Evolutionary conservation across 1,140 invertebrate species (phyloP).

Genomic region (Drosophila santomea): DNA sequence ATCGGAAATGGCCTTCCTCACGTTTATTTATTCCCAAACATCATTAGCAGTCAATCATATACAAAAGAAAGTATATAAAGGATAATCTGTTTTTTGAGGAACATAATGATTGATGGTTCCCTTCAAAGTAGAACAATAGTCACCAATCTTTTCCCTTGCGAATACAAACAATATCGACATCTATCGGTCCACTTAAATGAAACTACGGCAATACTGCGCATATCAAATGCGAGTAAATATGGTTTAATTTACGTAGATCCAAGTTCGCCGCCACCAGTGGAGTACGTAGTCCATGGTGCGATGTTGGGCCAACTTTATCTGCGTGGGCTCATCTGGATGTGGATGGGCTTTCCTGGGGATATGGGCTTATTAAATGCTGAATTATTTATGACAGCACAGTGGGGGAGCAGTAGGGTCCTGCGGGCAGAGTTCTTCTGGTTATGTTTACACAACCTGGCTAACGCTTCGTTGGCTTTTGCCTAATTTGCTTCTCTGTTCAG

Average conservation of each 20-base stretch:
- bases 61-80: neutral
- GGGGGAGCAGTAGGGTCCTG: constrained; percentile 1
- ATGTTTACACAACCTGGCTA: constrained; percentile 52
- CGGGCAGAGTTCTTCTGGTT: constrained; percentile 5
- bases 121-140: neutral
- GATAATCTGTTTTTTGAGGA: neutral
- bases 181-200: constrained; percentile 39
- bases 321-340: constrained; percentile 7
- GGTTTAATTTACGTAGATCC: constrained; percentile 40
- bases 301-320: constrained; percentile 28
- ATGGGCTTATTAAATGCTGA: constrained; percentile 47
- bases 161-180: constrained; percentile 8
- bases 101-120: constrained; percentile 3
- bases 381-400: constrained; percentile 34
- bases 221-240: constrained; percentile 31
- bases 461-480: constrained; percentile 45
- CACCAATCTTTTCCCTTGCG: constrained; percentile 1
- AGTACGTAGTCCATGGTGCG: constrained; percentile 7
- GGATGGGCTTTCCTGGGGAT: constrained; percentile 1
- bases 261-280: constrained; percentile 7
- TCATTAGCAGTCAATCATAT: neutral
- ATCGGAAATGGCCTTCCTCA: too few species aligned
- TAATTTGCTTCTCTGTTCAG: constrained; percentile 34
- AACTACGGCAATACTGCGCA: constrained; percentile 8
- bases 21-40: too few species aligned